Conservation (phyloP, 2,888 invertebrate species). For the Luperina nickerlii region DNA sequence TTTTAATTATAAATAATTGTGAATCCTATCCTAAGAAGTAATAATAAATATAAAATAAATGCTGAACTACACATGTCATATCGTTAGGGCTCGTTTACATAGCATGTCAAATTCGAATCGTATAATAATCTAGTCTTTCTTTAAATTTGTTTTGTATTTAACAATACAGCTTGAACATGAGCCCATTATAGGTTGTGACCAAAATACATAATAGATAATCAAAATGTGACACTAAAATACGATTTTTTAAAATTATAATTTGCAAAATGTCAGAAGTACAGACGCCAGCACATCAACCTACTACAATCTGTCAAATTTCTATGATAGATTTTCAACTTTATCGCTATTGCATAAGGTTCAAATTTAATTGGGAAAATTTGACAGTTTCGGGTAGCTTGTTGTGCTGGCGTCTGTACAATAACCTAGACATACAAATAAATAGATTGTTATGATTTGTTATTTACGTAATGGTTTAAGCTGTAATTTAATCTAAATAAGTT, state of each 20-base stretch:
- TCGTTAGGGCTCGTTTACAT: not conserved
- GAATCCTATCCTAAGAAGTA: constrained; percentile 29
- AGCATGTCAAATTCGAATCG: not conserved
- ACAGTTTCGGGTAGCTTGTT: too few relatives aligned
- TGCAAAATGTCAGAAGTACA: not conserved
- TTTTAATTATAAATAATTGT: constrained; percentile 37
- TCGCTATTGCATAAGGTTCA: too few relatives aligned
- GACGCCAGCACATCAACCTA: too few relatives aligned
- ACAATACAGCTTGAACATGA: not conserved
- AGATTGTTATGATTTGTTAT: not conserved
- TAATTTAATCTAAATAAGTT: constrained; percentile 3
- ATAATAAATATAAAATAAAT: constrained; percentile 46
- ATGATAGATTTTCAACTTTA: too few relatives aligned
- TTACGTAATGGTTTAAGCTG: constrained; percentile 15
- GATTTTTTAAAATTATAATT: not conserved
- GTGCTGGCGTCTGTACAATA: too few relatives aligned
- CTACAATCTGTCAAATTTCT: too few relatives aligned
- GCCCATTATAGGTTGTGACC: constrained; percentile 1
- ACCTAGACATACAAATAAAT: not conserved
- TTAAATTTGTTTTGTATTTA: not conserved
- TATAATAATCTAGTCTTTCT: not conserved
- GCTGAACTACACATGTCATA: constrained; percentile 41
- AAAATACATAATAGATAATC: not conserved
- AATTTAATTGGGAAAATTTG: too few relatives aligned
- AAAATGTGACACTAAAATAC: not conserved